Percentiles rank a stretch among this genome's conserved stretches.
phyloP scores from a whole-genome alignment of 2,888 invertebrate species.

The Eugnorisma glareosa region DNA sequence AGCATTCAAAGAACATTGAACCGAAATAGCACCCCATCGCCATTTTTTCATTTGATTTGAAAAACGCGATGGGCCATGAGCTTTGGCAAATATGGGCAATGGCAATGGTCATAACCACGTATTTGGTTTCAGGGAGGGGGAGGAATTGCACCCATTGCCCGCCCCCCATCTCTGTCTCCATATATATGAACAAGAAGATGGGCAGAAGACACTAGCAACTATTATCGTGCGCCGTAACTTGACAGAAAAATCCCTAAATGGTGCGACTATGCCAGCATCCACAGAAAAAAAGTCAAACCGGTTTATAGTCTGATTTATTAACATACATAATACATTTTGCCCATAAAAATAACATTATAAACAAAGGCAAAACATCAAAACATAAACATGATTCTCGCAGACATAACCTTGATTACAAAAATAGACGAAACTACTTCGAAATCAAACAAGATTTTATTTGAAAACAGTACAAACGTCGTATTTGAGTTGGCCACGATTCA shows the following conservation, averaged over 20 bases:
- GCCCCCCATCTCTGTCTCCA: no score
- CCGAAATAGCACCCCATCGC: background rate
- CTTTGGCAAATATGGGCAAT: no score
- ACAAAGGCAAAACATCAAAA: slow-evolving; percentile 22
- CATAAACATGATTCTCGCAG: slow-evolving; percentile 28
- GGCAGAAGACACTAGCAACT: background rate
- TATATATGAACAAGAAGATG: background rate
- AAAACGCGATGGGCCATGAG: background rate
- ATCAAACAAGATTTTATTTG: slow-evolving; percentile 51
- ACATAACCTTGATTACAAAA: slow-evolving; percentile 52
- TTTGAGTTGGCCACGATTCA: slow-evolving; percentile 14
- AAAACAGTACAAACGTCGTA: background rate
- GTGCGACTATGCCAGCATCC: background rate
- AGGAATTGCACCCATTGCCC: no score
- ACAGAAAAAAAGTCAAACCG: background rate
- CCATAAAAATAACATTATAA: slow-evolving; percentile 10
- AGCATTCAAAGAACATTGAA: background rate
- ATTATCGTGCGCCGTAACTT: background rate
- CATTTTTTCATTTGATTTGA: background rate
- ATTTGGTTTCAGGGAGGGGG: no score
- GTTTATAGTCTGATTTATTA: background rate
- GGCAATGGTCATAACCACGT: no score
- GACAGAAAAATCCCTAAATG: background rate
- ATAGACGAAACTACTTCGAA: slow-evolving; percentile 43
- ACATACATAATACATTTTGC: background rate